phyloP scores from a whole-genome alignment of 2,113 vertebrate species.

The Dicrurus megarhynchus region DNA sequence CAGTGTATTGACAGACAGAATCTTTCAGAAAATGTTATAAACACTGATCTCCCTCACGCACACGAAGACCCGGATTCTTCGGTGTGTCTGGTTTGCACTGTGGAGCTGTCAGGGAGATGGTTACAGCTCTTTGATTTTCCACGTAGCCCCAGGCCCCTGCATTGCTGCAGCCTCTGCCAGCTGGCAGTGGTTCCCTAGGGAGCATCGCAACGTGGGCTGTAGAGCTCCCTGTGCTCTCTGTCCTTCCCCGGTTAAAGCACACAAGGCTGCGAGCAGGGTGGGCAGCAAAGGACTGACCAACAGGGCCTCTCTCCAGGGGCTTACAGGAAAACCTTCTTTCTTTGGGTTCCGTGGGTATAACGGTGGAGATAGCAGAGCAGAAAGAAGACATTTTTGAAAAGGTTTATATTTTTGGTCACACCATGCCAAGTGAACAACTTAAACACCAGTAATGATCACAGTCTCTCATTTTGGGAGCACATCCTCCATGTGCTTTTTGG shows the following conservation, averaged over 20 bases:
- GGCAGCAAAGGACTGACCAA: not conserved
- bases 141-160: not conserved
- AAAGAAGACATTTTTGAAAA: not conserved
- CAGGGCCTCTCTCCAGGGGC: not conserved
- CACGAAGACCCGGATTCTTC: not conserved
- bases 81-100: not conserved
- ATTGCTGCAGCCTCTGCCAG: not conserved
- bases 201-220: not conserved
- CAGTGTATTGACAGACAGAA: not conserved
- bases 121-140: constrained; percentile 25
- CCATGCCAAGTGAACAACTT: not conserved
- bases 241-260: not conserved
- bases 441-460: not conserved
- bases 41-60: not conserved
- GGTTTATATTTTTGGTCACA: not conserved
- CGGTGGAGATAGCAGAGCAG: not conserved
- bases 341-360: not conserved
- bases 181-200: constrained; percentile 18
- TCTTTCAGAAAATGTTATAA: not conserved
- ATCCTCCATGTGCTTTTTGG: not conserved
- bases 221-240: not conserved
- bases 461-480: not conserved
- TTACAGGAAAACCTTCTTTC: not conserved
- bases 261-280: not conserved
- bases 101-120: constrained; percentile 17